Conservation (phyloP, 2,888 invertebrate genomes). For the Mesorhabditis belari region DNA sequence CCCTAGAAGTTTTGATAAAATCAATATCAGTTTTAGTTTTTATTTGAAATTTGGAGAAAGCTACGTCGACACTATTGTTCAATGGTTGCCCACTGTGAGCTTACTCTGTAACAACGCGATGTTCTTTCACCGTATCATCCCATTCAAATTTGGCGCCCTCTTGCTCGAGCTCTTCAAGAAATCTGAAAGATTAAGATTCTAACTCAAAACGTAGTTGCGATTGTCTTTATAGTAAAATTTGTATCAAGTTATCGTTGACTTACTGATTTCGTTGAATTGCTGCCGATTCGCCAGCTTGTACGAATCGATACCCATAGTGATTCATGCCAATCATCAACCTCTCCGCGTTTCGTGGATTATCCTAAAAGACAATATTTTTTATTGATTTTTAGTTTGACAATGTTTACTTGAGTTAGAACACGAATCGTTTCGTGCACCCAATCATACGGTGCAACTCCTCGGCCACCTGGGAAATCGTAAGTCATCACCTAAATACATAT, state of each 20-base stretch:
- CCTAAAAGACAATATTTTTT: not conserved
- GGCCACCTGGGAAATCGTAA: constrained; percentile 29
- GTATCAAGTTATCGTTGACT: too few relatives aligned
- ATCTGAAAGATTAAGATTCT: constrained; percentile 20
- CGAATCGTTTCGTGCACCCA: constrained; percentile 35
- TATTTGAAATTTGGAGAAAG: not conserved
- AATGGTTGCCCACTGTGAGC: not conserved
- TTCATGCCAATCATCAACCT: constrained; percentile 40
- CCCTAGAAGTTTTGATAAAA: constrained; percentile 6
- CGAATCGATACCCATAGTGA: constrained; percentile 36
- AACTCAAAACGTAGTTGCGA: too few relatives aligned
- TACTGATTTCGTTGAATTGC: too few relatives aligned
- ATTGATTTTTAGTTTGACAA: too few relatives aligned
- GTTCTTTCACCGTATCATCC: constrained; percentile 33
- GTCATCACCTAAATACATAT: constrained; percentile 35
- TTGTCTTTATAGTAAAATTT: too few relatives aligned
- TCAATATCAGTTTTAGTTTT: too few relatives aligned
- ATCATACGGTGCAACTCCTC: constrained; percentile 35
- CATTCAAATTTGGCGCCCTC: constrained; percentile 22
- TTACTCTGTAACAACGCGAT: constrained; percentile 21
- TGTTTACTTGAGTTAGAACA: constrained; percentile 4
- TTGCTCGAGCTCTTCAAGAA: constrained; percentile 23
- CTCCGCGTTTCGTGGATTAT: not conserved
- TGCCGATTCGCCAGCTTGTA: too few relatives aligned
- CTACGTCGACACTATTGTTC: not conserved